Evolutionary conservation across 2,888 invertebrate genomes (phyloP).

Genomic region (Conchocele bisecta): DNA sequence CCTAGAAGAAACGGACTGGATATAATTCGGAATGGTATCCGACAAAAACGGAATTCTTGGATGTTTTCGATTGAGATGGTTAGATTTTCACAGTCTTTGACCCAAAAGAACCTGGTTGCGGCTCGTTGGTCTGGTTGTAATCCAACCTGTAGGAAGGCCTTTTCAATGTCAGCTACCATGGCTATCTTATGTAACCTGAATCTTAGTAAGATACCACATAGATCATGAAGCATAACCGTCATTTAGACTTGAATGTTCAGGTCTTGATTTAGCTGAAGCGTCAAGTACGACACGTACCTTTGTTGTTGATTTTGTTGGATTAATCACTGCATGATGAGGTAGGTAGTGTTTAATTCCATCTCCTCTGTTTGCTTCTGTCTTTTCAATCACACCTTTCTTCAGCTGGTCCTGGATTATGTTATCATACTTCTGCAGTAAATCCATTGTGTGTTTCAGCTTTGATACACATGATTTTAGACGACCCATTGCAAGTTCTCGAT

Average conservation of each 20-base stretch:
- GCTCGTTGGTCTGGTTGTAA: conserved; percentile 12
- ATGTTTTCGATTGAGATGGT: neutral
- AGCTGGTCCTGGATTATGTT: conserved; percentile 21
- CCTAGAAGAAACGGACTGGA: conserved; percentile 9
- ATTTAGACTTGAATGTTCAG: conserved; percentile 16
- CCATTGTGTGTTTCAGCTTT: conserved; percentile 9
- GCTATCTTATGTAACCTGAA: conserved; percentile 15
- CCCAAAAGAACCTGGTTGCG: conserved; percentile 26
- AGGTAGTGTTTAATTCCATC: conserved; percentile 1
- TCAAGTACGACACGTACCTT: conserved; percentile 12
- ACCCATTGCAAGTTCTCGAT: conserved; percentile 10
- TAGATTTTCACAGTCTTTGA: conserved; percentile 6
- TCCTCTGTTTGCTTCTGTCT: neutral
- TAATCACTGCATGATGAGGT: conserved; percentile 8
- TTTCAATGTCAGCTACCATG: conserved; percentile 24
- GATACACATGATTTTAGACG: conserved; percentile 2
- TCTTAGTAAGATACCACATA: conserved; percentile 8
- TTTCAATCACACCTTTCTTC: conserved; percentile 24
- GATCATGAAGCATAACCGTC: conserved; percentile 25
- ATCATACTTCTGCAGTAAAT: conserved; percentile 12
- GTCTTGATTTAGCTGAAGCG: conserved; percentile 18
- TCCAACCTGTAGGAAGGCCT: conserved; percentile 29
- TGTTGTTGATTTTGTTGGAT: conserved; percentile 2
- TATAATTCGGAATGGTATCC: conserved; percentile 2
- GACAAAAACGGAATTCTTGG: conserved; percentile 1